phyloP scores from a whole-genome alignment of 2,113 vertebrate genomes.

The Polypterus bichir region DNA sequence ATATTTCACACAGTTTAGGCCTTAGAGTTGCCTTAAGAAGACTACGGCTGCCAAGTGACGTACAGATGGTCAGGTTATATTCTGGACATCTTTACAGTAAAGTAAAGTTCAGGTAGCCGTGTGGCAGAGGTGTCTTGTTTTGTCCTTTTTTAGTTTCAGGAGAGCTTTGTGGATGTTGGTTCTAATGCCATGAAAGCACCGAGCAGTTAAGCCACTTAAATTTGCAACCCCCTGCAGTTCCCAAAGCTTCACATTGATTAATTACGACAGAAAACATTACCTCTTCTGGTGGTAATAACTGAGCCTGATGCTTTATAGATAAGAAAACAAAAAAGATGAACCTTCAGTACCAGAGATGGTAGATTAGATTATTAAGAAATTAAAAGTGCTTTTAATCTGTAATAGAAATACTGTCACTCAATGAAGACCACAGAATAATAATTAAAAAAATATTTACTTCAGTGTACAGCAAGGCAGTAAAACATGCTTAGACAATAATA shows the following conservation, averaged over 20 bases:
- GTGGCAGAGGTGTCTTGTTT: background rate
- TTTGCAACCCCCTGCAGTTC: constrained; percentile 3
- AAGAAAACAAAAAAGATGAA: constrained; percentile 26
- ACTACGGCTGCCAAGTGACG: background rate
- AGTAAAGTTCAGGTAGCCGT: background rate
- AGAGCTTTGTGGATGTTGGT: constrained; percentile 4
- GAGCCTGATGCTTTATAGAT: constrained; percentile 39
- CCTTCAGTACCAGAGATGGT: background rate
- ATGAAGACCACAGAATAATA: no score
- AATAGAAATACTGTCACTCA: no score
- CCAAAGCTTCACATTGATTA: background rate
- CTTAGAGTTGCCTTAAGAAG: background rate
- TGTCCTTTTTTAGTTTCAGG: background rate
- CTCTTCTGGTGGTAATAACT: constrained; percentile 49
- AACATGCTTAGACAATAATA: no score
- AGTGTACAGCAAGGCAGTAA: no score
- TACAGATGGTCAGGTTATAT: no score
- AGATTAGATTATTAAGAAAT: no score
- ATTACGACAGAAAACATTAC: constrained; percentile 29
- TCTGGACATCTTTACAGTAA: background rate
- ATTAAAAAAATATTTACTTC: no score
- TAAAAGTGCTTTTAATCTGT: no score
- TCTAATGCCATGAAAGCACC: background rate
- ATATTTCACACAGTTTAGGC: background rate
- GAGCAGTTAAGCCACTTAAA: background rate